phyloP scores from a whole-genome alignment of 2,797 vertebrate species.

The Xenentodon cancila region DNA sequence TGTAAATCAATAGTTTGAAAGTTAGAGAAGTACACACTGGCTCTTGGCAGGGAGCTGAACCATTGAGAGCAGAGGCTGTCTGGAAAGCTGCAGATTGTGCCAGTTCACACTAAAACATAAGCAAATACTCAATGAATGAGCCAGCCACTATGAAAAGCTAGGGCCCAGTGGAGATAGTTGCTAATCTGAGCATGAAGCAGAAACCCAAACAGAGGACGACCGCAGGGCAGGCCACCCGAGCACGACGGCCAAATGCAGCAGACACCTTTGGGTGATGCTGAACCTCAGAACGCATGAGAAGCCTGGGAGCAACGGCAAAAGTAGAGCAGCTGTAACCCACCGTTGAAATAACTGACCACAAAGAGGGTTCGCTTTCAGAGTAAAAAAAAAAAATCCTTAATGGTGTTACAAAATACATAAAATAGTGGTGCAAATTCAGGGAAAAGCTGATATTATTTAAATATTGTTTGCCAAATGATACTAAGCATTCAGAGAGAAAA shows the following conservation, averaged over 20 bases:
- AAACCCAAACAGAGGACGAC: constrained; percentile 73
- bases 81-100: constrained; percentile 56
- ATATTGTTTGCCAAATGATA: no score
- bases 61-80: constrained; percentile 54
- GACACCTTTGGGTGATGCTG: constrained; percentile 78
- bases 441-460: constrained; percentile 22
- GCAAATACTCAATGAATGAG: constrained; percentile 73
- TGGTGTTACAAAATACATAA: constrained; percentile 9
- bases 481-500: constrained; percentile 44
- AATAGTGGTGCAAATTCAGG: constrained; percentile 28
- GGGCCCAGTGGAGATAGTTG: constrained; percentile 74
- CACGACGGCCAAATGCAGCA: constrained; percentile 71
- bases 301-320: constrained; percentile 51
- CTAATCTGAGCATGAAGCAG: constrained; percentile 77
- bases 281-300: constrained; percentile 64
- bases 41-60: constrained; percentile 54
- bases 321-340: constrained; percentile 64
- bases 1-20: constrained; percentile 62
- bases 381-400: not conserved
- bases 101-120: constrained; percentile 75
- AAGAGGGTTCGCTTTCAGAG: constrained; percentile 43
- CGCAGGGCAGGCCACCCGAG: constrained; percentile 65
- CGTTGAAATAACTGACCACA: constrained; percentile 71
- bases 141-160: constrained; percentile 73
- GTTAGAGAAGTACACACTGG: constrained; percentile 55